These are phyloP conservation scores for Lucilia cuprina DNA, from an alignment of 1,140 invertebrate genomes.

Conservation along the genomic window DNA sequence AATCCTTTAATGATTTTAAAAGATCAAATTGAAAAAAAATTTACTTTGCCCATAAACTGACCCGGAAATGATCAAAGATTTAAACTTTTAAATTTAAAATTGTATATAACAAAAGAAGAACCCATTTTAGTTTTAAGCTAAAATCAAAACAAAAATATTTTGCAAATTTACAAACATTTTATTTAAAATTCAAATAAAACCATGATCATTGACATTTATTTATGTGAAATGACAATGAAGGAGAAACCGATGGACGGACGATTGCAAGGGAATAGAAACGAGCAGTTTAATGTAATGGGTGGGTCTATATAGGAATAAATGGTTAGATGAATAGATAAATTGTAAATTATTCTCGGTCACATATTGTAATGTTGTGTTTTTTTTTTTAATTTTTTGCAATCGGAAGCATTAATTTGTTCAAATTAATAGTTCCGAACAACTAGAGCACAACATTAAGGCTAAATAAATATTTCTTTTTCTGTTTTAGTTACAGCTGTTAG, in stretches of 20 bases:
- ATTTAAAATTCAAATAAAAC: background rate
- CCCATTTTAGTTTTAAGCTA: too few species aligned
- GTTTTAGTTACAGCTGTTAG: too few species aligned
- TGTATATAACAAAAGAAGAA: too few species aligned
- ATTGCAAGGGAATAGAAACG: background rate
- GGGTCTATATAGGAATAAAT: background rate
- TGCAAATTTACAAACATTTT: too few species aligned
- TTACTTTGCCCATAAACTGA: too few species aligned
- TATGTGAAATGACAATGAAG: background rate
- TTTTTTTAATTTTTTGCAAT: background rate
- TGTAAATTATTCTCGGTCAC: background rate
- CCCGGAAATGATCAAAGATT: too few species aligned
- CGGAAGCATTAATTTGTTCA: slow-evolving; percentile 10
- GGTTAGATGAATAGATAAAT: background rate
- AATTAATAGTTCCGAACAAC: background rate
- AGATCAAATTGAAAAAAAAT: too few species aligned
- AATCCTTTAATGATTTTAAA: too few species aligned
- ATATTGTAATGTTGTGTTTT: background rate
- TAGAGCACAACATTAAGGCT: background rate
- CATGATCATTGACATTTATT: slow-evolving; percentile 9
- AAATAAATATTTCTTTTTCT: too few species aligned
- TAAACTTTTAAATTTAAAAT: too few species aligned
- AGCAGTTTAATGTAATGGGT: background rate
- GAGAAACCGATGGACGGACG: background rate
- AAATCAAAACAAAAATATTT: too few species aligned